Evolutionary conservation across 2,113 vertebrate species (phyloP).

Genomic region (Myodes glareolus): DNA sequence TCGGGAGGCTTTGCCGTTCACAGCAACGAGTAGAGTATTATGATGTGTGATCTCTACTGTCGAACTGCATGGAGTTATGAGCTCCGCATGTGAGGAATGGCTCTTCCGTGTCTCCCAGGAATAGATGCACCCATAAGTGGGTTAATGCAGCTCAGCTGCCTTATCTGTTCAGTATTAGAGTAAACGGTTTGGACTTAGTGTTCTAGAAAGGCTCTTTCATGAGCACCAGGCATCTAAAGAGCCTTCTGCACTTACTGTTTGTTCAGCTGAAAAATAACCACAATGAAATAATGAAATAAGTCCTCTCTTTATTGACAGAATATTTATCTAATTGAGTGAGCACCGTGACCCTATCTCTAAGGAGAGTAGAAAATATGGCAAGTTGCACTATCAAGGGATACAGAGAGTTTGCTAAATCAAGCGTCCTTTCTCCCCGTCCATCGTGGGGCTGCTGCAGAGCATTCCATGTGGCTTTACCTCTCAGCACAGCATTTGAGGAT

Average conservation of each 20-base stretch:
- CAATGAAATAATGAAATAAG: slow-evolving; percentile 43
- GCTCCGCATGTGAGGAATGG: slow-evolving; percentile 18
- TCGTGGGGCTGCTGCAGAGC: background rate
- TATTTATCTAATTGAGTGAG: background rate
- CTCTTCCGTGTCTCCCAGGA: slow-evolving; percentile 37
- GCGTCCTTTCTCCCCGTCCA: background rate
- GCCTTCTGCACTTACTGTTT: slow-evolving; percentile 52
- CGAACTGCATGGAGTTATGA: background rate
- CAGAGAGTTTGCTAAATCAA: background rate
- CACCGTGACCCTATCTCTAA: background rate
- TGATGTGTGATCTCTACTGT: background rate
- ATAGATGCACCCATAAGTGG: slow-evolving; percentile 19
- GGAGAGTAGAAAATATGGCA: background rate
- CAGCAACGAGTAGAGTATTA: background rate
- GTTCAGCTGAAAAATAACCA: slow-evolving; percentile 55
- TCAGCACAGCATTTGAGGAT: background rate
- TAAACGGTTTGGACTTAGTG: slow-evolving; percentile 43
- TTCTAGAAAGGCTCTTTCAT: slow-evolving; percentile 57
- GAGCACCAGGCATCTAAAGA: background rate
- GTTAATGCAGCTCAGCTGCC: slow-evolving; percentile 17
- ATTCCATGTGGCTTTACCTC: background rate
- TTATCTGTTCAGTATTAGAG: slow-evolving; percentile 50
- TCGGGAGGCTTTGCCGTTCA: slow-evolving; percentile 44
- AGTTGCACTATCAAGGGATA: background rate
- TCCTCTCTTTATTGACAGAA: slow-evolving; percentile 3